Conservation (phyloP, 2,113 vertebrate species). For the Haliaeetus leucogaster region DNA sequence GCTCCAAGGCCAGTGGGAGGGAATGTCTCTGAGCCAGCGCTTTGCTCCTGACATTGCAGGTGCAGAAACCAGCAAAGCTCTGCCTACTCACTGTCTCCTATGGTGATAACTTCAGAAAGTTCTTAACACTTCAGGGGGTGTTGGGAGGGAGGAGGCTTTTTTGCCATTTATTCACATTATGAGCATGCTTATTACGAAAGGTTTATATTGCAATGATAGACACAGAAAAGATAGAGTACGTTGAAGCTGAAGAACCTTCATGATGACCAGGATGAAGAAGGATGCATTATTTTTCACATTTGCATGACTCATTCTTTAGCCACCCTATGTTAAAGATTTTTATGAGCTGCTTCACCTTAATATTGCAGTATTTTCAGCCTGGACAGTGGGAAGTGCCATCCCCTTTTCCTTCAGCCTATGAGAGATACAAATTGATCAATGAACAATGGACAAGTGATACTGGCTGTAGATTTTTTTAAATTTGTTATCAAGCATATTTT, state of each 20-base stretch:
- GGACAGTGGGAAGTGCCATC: not conserved
- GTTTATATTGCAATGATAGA: not conserved
- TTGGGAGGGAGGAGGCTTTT: not conserved
- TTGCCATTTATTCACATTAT: not conserved
- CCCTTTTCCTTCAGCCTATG: not conserved
- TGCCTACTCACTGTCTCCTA: not conserved
- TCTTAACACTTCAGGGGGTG: not conserved
- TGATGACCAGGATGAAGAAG: not conserved
- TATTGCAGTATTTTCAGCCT: not conserved
- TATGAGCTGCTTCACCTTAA: not conserved
- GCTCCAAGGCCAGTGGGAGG: rapidly evolving
- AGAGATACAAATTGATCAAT: not conserved
- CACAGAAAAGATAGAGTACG: not conserved
- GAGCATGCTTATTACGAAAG: not conserved
- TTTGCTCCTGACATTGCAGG: not conserved
- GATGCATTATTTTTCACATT: not conserved
- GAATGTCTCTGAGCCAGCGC: not conserved
- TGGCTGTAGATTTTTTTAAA: not conserved
- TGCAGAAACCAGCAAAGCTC: not conserved
- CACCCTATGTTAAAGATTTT: not conserved
- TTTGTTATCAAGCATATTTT: not conserved
- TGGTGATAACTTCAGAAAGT: not conserved
- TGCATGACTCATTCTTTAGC: not conserved
- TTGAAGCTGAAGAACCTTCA: not conserved
- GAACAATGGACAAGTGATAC: not conserved